Evolutionary conservation across 2,113 vertebrate genomes (phyloP).

Genomic region (Castor canadensis): DNA sequence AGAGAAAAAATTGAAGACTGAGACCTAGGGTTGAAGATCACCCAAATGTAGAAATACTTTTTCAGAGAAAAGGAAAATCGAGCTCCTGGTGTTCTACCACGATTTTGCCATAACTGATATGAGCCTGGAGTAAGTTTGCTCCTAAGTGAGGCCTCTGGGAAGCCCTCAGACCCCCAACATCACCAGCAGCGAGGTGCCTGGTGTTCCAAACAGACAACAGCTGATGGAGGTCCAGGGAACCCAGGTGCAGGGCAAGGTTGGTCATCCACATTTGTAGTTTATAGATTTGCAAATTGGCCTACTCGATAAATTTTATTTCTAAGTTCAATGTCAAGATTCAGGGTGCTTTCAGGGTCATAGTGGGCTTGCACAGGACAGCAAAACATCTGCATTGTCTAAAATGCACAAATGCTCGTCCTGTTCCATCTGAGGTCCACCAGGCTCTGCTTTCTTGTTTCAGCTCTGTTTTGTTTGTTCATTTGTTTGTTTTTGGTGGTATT

Average conservation of each 20-base stretch:
- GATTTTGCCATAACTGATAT: background rate
- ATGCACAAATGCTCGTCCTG: no score
- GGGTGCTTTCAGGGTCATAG: fast-evolving
- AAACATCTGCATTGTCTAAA: fast-evolving
- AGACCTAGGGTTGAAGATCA: background rate
- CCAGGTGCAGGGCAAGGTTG: fast-evolving
- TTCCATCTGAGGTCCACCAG: no score
- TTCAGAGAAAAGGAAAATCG: background rate
- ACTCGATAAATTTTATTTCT: background rate
- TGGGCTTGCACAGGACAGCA: fast-evolving
- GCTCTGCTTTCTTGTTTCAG: background rate
- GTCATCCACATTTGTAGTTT: fast-evolving
- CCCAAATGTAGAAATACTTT: background rate
- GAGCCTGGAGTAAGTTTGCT: background rate
- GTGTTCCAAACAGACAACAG: background rate
- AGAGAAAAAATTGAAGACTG: background rate
- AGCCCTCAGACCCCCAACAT: no score
- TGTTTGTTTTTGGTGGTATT: no score
- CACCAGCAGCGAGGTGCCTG: no score
- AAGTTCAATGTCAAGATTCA: background rate
- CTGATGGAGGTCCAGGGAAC: background rate
- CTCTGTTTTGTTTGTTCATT: no score
- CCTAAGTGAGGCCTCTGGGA: background rate
- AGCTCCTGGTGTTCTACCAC: background rate
- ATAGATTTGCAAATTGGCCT: background rate